Evolutionary conservation across 2,888 invertebrate species (phyloP).

Genomic region (Trichogramma evanescens): DNA sequence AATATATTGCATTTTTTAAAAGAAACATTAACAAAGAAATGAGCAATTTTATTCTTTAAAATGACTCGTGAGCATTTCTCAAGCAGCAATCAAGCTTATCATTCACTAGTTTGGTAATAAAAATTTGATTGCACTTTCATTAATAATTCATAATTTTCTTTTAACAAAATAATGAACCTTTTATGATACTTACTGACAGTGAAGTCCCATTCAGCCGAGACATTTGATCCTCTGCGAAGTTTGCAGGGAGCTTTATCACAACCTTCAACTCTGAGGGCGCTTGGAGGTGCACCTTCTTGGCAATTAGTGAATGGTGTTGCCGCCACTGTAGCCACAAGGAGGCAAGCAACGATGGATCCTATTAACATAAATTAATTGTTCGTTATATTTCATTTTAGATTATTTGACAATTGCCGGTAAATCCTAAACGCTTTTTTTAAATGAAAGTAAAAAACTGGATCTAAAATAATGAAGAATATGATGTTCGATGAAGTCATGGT

Average conservation of each 20-base stretch:
- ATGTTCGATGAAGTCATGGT: not conserved
- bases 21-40: no score
- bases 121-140: not conserved
- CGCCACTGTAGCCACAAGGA: conserved; percentile 10
- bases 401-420: not conserved
- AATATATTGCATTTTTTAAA: no score
- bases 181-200: conserved; percentile 6
- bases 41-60: no score
- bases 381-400: not conserved
- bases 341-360: conserved; percentile 5
- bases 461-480: not conserved
- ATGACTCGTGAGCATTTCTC: no score
- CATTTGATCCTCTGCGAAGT: conserved; percentile 23
- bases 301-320: conserved; percentile 23
- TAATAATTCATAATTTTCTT: not conserved
- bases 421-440: not conserved
- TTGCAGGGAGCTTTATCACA: conserved; percentile 23
- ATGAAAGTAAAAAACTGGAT: not conserved
- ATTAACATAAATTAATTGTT: not conserved
- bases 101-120: not conserved
- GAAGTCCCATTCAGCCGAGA: conserved; percentile 21
- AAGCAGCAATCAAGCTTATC: no score
- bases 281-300: conserved; percentile 8
- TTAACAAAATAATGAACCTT: not conserved
- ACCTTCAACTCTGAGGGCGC: conserved; percentile 22